A percentile compares a stretch with the other conserved stretches of the same genome.
Conservation (phyloP, 2,797 vertebrate species). For the Rhincodon typus region DNA sequence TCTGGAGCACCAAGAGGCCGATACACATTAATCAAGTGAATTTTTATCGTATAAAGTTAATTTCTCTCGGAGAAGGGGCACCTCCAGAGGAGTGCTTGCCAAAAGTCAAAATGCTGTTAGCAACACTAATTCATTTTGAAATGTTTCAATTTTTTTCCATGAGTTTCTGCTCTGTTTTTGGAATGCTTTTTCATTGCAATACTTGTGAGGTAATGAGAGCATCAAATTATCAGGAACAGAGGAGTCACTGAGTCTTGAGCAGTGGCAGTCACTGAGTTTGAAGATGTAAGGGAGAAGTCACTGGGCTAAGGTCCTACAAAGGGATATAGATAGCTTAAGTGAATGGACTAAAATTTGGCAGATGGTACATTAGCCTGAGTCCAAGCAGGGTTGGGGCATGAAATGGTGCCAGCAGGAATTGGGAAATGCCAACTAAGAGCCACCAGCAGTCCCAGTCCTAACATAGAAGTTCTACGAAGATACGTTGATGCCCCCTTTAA, state of each 20-base stretch:
- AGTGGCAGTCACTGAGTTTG: neutral
- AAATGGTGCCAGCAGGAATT: too few species aligned
- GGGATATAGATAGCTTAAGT: too few species aligned
- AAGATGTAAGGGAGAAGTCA: neutral
- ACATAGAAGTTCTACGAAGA: neutral
- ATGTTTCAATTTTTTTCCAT: constrained; percentile 23
- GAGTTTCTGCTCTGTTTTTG: neutral
- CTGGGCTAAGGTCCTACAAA: neutral
- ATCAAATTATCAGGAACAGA: neutral
- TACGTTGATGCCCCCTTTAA: neutral
- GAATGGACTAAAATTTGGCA: neutral
- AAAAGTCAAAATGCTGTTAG: neutral
- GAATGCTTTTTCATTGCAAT: neutral
- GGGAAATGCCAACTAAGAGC: too few species aligned
- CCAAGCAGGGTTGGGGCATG: too few species aligned
- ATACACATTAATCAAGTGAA: neutral
- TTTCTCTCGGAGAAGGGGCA: neutral
- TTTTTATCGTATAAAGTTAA: neutral
- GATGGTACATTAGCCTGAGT: neutral
- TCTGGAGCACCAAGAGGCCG: neutral
- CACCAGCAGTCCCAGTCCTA: neutral
- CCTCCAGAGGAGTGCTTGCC: neutral
- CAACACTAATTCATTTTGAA: constrained; percentile 23
- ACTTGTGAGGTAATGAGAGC: constrained; percentile 1
- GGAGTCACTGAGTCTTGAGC: constrained; percentile 1